A percentile compares a stretch with the other conserved stretches of the same genome.
phyloP scores from a whole-genome alignment of 1,140 invertebrate genomes.

The Neomicropteryx cornuta region DNA sequence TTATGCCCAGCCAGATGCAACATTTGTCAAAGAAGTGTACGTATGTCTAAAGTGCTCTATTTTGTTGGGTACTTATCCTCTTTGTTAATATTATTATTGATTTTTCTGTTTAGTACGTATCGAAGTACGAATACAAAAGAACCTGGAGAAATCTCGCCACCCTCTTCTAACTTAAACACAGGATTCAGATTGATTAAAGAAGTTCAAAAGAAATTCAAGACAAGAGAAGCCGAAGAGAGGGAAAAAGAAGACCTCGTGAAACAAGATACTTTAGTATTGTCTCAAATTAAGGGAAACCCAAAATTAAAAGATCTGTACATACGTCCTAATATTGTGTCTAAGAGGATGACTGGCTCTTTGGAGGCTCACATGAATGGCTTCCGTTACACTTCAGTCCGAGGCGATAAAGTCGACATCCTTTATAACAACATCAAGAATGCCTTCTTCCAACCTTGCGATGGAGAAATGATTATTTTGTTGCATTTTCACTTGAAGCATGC shows the following conservation, averaged over 20 bases:
- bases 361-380: slow-evolving; percentile 98
- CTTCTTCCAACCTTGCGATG: slow-evolving; percentile 98
- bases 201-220: slow-evolving; percentile 98
- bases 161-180: slow-evolving; percentile 92
- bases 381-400: slow-evolving; percentile 93
- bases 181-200: slow-evolving; percentile 97
- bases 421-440: slow-evolving; percentile 99
- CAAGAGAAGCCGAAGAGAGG: slow-evolving; percentile 93
- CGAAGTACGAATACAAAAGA: slow-evolving; percentile 96
- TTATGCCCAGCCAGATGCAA: slow-evolving; percentile 90
- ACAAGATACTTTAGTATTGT: slow-evolving; percentile 94
- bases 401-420: slow-evolving; percentile 98
- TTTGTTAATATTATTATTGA: slow-evolving; percentile 5
- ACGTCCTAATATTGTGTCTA: slow-evolving; percentile 95
- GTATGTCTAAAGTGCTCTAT: slow-evolving; percentile 22
- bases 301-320: slow-evolving; percentile 98
- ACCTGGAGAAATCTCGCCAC: slow-evolving; percentile 89
- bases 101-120: slow-evolving; percentile 68
- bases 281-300: slow-evolving; percentile 94
- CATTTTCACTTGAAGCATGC: slow-evolving; percentile 99
- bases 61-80: slow-evolving; percentile 7
- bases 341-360: slow-evolving; percentile 88
- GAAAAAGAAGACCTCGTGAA: slow-evolving; percentile 98
- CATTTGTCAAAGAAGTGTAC: slow-evolving; percentile 97
- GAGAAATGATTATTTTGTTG: slow-evolving; percentile 98